Evolutionary conservation across 2,888 invertebrate genomes (phyloP), one percentile per base, ranked within the genome.

Genomic region (Hermodice carunculata): DNA sequence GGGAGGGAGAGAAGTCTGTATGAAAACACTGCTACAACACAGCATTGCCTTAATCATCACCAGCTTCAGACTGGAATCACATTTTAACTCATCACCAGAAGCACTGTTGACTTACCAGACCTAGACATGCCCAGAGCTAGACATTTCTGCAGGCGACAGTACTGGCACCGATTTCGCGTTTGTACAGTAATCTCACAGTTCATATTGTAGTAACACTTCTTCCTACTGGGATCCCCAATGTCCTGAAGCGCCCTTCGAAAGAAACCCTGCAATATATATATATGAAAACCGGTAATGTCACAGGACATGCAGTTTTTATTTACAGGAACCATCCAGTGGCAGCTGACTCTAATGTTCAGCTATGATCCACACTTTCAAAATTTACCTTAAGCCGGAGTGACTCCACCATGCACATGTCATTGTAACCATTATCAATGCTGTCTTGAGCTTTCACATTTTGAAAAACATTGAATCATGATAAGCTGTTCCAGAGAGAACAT

Each of bases 121-220:
- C 98, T 92, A 86, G 97, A 97, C 99, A 99, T 99, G 82, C 99
- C 99, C 76, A 99, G 91, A 85, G 96, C 94, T 81, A 99, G 91
- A 89, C 98, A 99, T 91, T 99, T 99, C 90, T 98, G 98, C 83
- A 99, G 91, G 80, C 99, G 92, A 88, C 99, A 99, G 90, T 96
- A 99, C 89, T 99, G 99, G 88, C 99, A 99, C 78, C 99, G 90
- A 89, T 99, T 99, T 79, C 99, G 89, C 2, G 84, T 85, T 63
- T 81, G 79, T 31, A 83, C 79, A 34, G 82, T 84, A 57, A 86
- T 83, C 64, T 85, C 84, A 76, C 86, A 86, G 70, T 83, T 85
- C 66, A 81, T 84, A 67, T 77, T 81, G 76, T 85, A 85, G 77
- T 83, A 85, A 69, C 86, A 86, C 66, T 84, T 82, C 70, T 82